Evolutionary conservation across 2,797 vertebrate species (phyloP).

Genomic region (Fringilla coelebs): DNA sequence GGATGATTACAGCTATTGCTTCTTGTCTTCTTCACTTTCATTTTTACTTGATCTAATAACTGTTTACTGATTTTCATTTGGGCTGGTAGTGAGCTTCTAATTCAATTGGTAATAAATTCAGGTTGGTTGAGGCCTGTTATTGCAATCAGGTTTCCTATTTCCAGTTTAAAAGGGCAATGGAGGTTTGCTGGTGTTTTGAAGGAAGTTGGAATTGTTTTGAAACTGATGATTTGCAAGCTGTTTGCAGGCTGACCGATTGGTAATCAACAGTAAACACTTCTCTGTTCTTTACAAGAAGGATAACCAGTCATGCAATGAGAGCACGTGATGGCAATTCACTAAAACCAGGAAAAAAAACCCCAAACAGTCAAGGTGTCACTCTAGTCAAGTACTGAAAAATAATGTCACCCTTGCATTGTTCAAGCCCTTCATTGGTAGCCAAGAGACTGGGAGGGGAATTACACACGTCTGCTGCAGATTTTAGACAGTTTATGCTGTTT

Average conservation of each 20-base stretch:
- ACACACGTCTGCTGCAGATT: background rate
- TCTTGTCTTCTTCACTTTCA: background rate
- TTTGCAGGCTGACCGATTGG: background rate
- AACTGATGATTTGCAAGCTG: background rate
- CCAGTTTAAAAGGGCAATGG: background rate
- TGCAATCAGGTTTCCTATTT: background rate
- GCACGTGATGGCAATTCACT: background rate
- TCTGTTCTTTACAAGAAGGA: background rate
- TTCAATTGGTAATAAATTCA: background rate
- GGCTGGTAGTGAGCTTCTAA: background rate
- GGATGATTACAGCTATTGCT: background rate
- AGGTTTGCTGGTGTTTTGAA: background rate
- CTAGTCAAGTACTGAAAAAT: background rate
- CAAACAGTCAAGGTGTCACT: background rate
- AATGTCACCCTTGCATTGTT: background rate
- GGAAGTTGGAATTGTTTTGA: background rate
- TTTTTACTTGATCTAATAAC: background rate
- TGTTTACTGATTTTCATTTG: background rate
- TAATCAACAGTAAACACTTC: background rate
- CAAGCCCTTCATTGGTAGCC: background rate
- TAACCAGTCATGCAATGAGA: background rate
- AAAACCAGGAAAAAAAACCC: fast-evolving
- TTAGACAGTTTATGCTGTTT: background rate
- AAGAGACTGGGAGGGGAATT: background rate
- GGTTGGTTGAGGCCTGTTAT: background rate